A percentile compares a stretch with the other conserved stretches of the same genome.
Conservation (phyloP, 2,888 invertebrate species). For the Ischnura elegans region DNA sequence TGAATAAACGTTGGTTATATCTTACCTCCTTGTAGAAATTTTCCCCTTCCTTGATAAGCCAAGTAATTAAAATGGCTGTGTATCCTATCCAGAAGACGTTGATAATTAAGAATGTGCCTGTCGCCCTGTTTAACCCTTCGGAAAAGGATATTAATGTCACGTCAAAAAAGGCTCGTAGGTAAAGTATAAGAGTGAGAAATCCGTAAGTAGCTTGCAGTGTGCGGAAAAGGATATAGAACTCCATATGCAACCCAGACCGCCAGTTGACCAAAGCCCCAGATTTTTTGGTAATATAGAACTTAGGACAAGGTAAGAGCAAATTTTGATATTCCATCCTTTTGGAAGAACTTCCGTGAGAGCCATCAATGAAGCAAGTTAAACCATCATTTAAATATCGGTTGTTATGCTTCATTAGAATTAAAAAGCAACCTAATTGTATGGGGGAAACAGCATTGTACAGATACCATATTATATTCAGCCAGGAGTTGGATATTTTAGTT, state of each 20-base stretch:
- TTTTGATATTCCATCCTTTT: too few relatives aligned
- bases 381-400: neutral
- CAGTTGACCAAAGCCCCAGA: too few relatives aligned
- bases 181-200: neutral
- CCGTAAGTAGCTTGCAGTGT: neutral
- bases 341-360: too few relatives aligned
- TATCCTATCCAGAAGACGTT: neutral
- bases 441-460: neutral
- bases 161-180: neutral
- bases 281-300: too few relatives aligned
- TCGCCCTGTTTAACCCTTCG: neutral
- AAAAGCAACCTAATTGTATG: neutral
- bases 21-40: neutral
- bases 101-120: neutral
- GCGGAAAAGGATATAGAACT: neutral
- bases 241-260: neutral
- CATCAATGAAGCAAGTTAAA: neutral
- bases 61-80: neutral
- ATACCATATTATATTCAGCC: neutral
- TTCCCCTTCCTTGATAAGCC: neutral
- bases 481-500: neutral
- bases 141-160: neutral
- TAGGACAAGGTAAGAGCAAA: too few relatives aligned
- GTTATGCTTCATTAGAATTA: neutral
- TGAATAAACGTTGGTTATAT: too few relatives aligned